phyloP scores from a whole-genome alignment of 2,797 vertebrate genomes.

The Gymnodraco acuticeps region DNA sequence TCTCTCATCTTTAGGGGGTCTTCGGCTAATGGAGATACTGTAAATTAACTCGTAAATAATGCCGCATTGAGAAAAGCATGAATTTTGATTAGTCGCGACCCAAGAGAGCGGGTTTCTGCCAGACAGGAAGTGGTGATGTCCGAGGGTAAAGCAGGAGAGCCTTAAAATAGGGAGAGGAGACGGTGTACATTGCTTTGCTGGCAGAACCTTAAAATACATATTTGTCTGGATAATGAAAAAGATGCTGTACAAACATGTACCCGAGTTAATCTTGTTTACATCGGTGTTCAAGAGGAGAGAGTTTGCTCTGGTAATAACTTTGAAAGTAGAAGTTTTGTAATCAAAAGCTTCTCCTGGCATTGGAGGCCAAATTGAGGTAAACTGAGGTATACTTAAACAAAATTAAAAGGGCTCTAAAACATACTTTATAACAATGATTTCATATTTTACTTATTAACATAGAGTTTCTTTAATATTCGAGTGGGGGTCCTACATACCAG shows the following conservation, averaged over 20 bases:
- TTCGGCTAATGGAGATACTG: slow-evolving; percentile 27
- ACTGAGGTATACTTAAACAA: not conserved
- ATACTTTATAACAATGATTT: not conserved
- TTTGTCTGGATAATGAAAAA: slow-evolving; percentile 16
- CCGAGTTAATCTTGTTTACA: slow-evolving; percentile 1
- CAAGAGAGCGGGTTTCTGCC: not conserved
- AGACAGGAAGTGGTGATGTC: slow-evolving; percentile 26
- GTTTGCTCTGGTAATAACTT: slow-evolving; percentile 3
- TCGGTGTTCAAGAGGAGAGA: not conserved
- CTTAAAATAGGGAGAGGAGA: not conserved
- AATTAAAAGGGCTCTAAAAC: too few species aligned
- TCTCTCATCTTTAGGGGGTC: slow-evolving; percentile 37
- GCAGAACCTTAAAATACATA: slow-evolving; percentile 10
- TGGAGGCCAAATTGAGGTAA: not conserved
- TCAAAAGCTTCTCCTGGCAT: not conserved
- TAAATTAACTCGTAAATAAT: slow-evolving; percentile 52
- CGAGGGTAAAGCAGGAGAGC: slow-evolving; percentile 37
- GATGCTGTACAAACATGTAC: not conserved
- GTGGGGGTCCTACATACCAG: too few species aligned
- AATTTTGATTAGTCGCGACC: slow-evolving; percentile 24
- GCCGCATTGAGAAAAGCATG: slow-evolving; percentile 23
- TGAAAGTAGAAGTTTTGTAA: not conserved
- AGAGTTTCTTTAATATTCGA: too few species aligned
- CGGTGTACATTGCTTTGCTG: not conserved
- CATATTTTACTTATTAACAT: too few species aligned